Base-by-base conservation (phyloP, 2,113 vertebrate species). In the Serinus canaria region DNA sequence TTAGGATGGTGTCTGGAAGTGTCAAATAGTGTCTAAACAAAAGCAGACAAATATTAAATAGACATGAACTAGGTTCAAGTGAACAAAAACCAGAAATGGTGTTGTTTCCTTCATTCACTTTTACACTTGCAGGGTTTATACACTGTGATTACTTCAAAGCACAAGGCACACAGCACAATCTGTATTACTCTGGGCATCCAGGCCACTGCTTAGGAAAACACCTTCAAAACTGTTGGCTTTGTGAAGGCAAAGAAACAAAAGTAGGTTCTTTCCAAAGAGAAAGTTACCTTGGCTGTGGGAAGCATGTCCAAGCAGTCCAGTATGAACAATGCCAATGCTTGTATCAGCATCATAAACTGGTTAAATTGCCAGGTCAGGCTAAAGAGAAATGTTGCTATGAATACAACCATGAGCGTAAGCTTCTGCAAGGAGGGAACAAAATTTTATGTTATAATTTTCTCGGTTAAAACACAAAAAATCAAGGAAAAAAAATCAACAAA, bases 351-450 rank as follows among this genome's bases (percentile, higher is more conserved):
- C 97, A 99, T 98, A 94, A 99, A 99, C 95, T 99, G 99, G 97
- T 99, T 99, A 95, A 99, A 99, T 90, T 99, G 99, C 99, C 99
- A 99, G 13, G 98, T 98, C 96, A 99, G 97, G 83, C 99, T 99
- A 97, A 99, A 99, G 82, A 98, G 98, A 92, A 99, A 98, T 0
- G 99, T 99, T 28, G 99, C 98, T 91, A 98, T 79, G 83, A 99
- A 99, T 92, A 99, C 97, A 96, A 98, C 95, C 96, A 97, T 94
- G 95, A 99, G 98, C 69, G 98, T 97, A 97, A 99, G 97, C 94
- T 97, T 98, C 99, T 99, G 97, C 81, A 89, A 79, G 60, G 41
- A 94, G 66, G 77, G 70, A 96, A 90, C 67, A 70, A 83, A 92
- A 50, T 93, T 89, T 53, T 56, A 91, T 55, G 80, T 83, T 12